Base-by-base conservation (phyloP, 2,113 vertebrate species). In the Numenius arquata region DNA sequence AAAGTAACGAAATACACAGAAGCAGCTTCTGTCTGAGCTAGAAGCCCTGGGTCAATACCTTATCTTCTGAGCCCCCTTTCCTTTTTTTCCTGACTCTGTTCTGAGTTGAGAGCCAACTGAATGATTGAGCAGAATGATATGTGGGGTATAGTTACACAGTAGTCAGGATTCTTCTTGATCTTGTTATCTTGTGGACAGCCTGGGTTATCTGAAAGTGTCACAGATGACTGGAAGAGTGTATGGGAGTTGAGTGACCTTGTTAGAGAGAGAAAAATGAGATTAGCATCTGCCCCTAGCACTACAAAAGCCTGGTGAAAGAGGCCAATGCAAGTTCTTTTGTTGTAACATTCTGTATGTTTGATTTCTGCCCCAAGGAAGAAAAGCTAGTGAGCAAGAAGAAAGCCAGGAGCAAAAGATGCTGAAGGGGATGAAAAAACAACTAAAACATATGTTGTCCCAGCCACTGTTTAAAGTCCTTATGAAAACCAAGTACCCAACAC, bases 401-500 rank as follows among this genome's bases (percentile, higher is more conserved):
- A 96, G 96, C 58, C 97, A 98, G 90, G 98, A 99, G 94, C 98
- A 99, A 90, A 99, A 97, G 97, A 97, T 98, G 94, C 94, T 99
- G 80, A 99, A 99, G 68, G 95, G 97, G 30, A 98, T 99, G 98
- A 99, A 99, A 96, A 99, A 98, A 85, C 99, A 99, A 62, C 96
- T 99, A 47, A 99, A 99, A 96, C 95, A 95, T 52, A 89, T 99
- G 94, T 97, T 99, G 63, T 98, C 98, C 4, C 99, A 99, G 91
- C 99, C 99, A 0, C 73, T 99, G 27, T 99, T 99, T 90, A 98
- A 98, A 95, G 97, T 97, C 17, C 43, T 97, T 48, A 98, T 98
- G 92, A 99, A 98, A 96, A 99, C 99, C 62, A 99, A 98, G 94
- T 99, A 99, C 61, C 99, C 99, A 10, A 99, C 99, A 21, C 98